A percentile compares a stretch with the other conserved stretches of the same genome.
These are phyloP conservation scores for Mallotus villosus DNA, from an alignment of 2,797 vertebrate genomes.

Conservation along the genomic window DNA sequence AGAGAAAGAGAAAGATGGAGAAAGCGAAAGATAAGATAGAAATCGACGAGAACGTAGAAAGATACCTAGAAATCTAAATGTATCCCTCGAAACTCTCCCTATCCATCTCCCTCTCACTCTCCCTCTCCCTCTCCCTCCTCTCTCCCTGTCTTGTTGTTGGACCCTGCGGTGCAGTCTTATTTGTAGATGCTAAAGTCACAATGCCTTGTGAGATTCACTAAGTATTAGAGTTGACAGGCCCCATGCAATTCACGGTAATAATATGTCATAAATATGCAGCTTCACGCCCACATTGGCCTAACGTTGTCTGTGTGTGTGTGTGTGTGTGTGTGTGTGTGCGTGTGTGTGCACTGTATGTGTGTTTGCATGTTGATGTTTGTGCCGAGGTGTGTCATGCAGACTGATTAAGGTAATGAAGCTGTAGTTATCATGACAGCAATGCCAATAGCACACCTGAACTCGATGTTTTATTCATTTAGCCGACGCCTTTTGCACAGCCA, in stretches of 20 bases:
- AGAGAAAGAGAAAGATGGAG: no score
- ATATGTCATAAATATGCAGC: constrained; percentile 71
- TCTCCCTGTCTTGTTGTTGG: background rate
- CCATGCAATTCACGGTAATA: constrained; percentile 46
- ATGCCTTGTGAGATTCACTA: constrained; percentile 29
- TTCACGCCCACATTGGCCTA: constrained; percentile 42
- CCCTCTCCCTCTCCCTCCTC: no score
- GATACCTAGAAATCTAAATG: no score
- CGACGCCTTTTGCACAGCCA: no score
- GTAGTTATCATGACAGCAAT: constrained; percentile 16
- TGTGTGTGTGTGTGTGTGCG: constrained; percentile 16
- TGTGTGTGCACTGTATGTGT: background rate
- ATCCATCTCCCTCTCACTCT: no score
- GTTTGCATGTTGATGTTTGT: constrained; percentile 21
- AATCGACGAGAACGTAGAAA: no score
- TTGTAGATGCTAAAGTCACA: constrained; percentile 18
- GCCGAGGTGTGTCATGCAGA: no score
- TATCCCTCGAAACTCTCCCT: no score
- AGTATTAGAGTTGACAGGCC: constrained; percentile 52
- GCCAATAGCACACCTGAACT: constrained; percentile 35
- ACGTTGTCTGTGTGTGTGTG: constrained; percentile 16
- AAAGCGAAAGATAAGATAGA: no score
- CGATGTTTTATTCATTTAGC: no score
- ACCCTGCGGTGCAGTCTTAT: constrained; percentile 11
- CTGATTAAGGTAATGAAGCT: no score